Evolutionary conservation across 2,888 invertebrate genomes (phyloP).

Genomic region (Sericinus montela): DNA sequence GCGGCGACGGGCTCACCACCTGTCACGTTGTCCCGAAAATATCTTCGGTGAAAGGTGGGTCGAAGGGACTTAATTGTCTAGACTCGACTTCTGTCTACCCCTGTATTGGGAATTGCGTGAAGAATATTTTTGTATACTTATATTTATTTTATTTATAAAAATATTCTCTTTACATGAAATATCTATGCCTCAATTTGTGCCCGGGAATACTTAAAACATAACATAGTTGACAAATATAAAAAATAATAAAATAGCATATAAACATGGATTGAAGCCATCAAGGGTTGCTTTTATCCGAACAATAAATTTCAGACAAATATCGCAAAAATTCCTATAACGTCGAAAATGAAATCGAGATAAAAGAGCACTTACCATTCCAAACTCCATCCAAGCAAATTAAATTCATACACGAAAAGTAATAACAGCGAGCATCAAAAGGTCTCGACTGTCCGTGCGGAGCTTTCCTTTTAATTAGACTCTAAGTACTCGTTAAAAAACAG

Average conservation of each 20-base stretch:
- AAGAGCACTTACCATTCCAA: constrained; percentile 58
- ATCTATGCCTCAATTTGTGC: no score
- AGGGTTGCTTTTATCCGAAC: constrained; percentile 18
- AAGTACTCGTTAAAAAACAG: constrained; percentile 79
- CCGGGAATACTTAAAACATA: neutral
- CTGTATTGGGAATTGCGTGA: no score
- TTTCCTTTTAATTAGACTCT: constrained; percentile 79
- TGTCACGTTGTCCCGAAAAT: no score
- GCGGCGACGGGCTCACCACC: no score
- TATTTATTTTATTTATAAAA: no score
- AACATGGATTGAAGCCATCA: neutral
- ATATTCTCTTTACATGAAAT: no score
- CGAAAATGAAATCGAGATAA: constrained; percentile 40
- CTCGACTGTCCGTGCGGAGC: constrained; percentile 70
- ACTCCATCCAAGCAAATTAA: constrained; percentile 71
- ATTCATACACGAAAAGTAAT: constrained; percentile 75
- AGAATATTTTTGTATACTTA: no score
- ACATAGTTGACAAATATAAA: no score
- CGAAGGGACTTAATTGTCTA: no score
- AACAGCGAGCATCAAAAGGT: constrained; percentile 76
- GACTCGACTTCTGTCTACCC: no score
- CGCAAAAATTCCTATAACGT: constrained; percentile 30
- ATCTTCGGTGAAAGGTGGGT: no score
- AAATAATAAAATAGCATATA: no score
- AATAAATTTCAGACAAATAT: constrained; percentile 24